A percentile compares a stretch with the other conserved stretches of the same genome.
These are phyloP conservation scores for Orchesella flavescens DNA, from an alignment of 2,888 invertebrate genomes.

Conservation along the genomic window DNA sequence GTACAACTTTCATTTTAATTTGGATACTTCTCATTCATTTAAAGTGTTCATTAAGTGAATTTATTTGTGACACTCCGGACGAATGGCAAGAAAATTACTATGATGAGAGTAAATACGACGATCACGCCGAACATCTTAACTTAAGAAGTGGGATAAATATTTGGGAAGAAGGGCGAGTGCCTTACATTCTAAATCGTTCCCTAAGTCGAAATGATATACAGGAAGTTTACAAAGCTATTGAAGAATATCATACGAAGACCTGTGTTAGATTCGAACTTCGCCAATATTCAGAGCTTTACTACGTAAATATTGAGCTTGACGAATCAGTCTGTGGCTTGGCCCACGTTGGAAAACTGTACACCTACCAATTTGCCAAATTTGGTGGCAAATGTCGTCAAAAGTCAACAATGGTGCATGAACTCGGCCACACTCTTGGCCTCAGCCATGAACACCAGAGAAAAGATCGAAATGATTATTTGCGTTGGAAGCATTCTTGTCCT, in stretches of 20 bases:
- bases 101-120: too few species aligned
- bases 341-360: background rate
- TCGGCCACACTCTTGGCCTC: slow-evolving; percentile 35
- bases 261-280: slow-evolving; percentile 27
- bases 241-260: slow-evolving; percentile 8
- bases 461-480: slow-evolving; percentile 12
- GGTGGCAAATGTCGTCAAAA: slow-evolving; percentile 2
- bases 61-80: too few species aligned
- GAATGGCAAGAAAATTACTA: too few species aligned
- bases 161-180: background rate
- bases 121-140: too few species aligned
- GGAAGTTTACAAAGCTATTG: background rate
- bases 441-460: slow-evolving; percentile 16
- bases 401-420: slow-evolving; percentile 33
- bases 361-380: slow-evolving; percentile 29
- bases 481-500: too few species aligned
- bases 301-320: slow-evolving; percentile 14
- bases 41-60: too few species aligned
- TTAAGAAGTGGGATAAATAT: too few species aligned
- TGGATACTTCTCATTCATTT: too few species aligned
- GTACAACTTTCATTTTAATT: too few species aligned
- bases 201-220: background rate
- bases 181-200: background rate
- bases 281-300: background rate
- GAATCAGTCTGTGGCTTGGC: slow-evolving; percentile 7